Percentiles rank a stretch among this genome's conserved stretches.
These are phyloP conservation scores for Conus betulinus DNA, from an alignment of 1,140 invertebrate genomes.

Conservation along the genomic window DNA sequence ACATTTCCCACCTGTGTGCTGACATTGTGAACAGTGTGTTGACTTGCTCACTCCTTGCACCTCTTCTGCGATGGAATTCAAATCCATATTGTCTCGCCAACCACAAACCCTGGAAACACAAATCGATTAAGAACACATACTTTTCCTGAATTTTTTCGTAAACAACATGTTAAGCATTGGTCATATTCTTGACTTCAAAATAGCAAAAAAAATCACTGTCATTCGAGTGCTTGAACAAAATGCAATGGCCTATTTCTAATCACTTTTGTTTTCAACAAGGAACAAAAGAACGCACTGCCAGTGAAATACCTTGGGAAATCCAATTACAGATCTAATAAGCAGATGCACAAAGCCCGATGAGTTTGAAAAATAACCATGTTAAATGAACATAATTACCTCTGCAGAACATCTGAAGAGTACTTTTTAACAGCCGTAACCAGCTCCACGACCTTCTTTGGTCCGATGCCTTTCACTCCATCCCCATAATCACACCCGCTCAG, in stretches of 20 bases:
- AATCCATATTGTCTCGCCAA: constrained; percentile 26
- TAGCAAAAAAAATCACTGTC: no score
- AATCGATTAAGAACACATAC: neutral
- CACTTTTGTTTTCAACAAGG: no score
- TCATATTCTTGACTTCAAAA: no score
- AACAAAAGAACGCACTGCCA: no score
- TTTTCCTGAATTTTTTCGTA: no score
- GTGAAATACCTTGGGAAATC: no score
- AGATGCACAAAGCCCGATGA: no score
- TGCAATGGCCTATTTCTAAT: no score
- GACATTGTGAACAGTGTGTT: constrained; percentile 30
- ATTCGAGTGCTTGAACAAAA: no score
- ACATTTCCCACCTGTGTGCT: constrained; percentile 24
- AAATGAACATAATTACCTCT: constrained; percentile 18
- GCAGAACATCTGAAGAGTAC: constrained; percentile 18
- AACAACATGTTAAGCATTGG: no score
- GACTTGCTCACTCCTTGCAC: neutral
- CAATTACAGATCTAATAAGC: no score
- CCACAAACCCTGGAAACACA: constrained; percentile 24
- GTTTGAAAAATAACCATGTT: no score
- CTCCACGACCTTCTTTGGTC: constrained; percentile 13
- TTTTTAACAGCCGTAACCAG: constrained; percentile 18
- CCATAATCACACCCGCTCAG: constrained; percentile 38
- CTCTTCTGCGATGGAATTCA: neutral
- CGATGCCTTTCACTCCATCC: constrained; percentile 33